These are phyloP conservation scores for Gobio occitaniae DNA, from an alignment of 2,797 vertebrate genomes.

Conservation along the genomic window DNA sequence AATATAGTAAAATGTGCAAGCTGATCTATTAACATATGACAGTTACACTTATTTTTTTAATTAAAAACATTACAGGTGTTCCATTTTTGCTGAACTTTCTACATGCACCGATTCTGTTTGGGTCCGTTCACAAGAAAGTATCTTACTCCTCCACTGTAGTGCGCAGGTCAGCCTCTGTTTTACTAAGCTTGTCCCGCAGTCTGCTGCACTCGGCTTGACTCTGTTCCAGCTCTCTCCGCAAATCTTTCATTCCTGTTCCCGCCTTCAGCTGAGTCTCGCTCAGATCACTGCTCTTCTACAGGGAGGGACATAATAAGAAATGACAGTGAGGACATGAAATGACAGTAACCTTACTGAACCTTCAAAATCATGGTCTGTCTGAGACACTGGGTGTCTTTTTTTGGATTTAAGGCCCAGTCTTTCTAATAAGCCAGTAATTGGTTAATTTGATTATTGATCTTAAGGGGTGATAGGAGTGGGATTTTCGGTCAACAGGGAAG, in stretches of 20 bases:
- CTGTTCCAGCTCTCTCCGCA: slow-evolving; percentile 79
- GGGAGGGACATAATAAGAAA: slow-evolving; percentile 27
- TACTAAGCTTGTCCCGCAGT: slow-evolving; percentile 82
- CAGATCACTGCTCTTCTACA: slow-evolving; percentile 80
- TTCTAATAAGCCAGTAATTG: slow-evolving; percentile 47
- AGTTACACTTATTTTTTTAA: neutral
- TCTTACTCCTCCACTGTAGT: slow-evolving; percentile 93
- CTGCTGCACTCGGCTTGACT: slow-evolving; percentile 78
- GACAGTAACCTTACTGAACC: neutral
- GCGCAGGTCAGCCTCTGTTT: slow-evolving; percentile 87
- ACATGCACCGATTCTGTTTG: neutral
- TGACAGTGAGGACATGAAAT: slow-evolving; percentile 6
- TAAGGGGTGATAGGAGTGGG: slow-evolving; percentile 26
- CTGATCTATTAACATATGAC: neutral
- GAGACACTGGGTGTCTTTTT: neutral
- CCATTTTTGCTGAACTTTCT: neutral
- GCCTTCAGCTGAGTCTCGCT: slow-evolving; percentile 76
- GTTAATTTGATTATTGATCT: slow-evolving; percentile 47
- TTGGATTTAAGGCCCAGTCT: slow-evolving; percentile 11
- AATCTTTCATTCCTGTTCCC: slow-evolving; percentile 76
- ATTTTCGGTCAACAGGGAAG: slow-evolving; percentile 15
- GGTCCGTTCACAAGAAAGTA: neutral
- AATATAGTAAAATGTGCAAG: neutral
- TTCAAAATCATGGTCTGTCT: slow-evolving; percentile 4
- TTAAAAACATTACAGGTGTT: neutral